Conservation (phyloP, 2,113 vertebrate species). For the Pseudolaguvia tuberculata region DNA sequence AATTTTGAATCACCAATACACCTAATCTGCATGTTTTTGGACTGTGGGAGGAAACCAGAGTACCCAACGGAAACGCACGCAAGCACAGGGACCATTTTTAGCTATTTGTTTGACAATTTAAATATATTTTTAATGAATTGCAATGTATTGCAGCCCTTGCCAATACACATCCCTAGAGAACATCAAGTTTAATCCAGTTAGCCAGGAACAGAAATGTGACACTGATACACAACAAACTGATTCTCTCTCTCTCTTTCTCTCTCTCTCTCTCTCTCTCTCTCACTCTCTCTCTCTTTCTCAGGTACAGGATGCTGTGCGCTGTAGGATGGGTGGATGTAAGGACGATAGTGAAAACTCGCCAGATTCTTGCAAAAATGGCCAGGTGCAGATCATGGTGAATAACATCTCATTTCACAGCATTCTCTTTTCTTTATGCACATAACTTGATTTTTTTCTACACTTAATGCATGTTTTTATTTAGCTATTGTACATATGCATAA, state of each 20-base stretch:
- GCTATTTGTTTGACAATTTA: too few species aligned
- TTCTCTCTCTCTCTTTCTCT: not conserved
- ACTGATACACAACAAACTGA: too few species aligned
- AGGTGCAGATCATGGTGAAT: constrained; percentile 99
- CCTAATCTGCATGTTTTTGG: too few species aligned
- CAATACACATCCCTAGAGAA: not conserved
- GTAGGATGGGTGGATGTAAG: constrained; percentile 91
- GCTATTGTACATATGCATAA: not conserved
- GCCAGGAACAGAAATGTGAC: not conserved
- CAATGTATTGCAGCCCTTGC: too few species aligned
- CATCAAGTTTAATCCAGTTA: not conserved
- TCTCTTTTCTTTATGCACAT: constrained; percentile 1
- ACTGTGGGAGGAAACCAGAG: too few species aligned
- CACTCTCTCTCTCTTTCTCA: constrained; percentile 55
- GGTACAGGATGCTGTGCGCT: constrained; percentile 96
- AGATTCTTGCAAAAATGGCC: constrained; percentile 97
- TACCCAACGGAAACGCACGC: too few species aligned
- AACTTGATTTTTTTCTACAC: too few species aligned
- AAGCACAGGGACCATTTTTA: too few species aligned
- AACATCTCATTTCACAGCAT: constrained; percentile 68
- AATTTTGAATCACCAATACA: too few species aligned
- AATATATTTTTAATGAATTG: too few species aligned
- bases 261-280: too few species aligned
- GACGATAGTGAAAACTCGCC: constrained; percentile 97
- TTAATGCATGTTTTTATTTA: not conserved